phyloP scores from a whole-genome alignment of 1,140 invertebrate species.

The Hermetia illucens region DNA sequence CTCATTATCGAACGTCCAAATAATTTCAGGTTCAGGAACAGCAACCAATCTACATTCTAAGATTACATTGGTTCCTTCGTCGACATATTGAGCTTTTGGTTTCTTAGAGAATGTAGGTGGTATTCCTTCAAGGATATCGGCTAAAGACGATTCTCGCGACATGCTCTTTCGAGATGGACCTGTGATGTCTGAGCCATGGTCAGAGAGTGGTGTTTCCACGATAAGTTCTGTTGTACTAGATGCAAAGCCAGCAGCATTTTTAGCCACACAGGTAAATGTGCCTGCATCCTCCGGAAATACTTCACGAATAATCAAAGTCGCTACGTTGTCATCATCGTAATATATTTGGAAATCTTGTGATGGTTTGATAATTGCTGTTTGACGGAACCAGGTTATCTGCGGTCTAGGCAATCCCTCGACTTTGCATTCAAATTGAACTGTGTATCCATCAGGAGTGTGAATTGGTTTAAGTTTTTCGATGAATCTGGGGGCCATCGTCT shows the following conservation, averaged over 20 bases:
- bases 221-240: conserved; percentile 80
- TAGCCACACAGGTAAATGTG: conserved; percentile 90
- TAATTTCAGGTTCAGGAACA: conserved; percentile 78
- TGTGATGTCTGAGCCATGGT: conserved; percentile 75
- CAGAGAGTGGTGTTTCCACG: conserved; percentile 73
- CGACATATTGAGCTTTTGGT: conserved; percentile 67
- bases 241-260: conserved; percentile 86
- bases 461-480: conserved; percentile 72
- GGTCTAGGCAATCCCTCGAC: conserved; percentile 79
- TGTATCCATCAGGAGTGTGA: conserved; percentile 70
- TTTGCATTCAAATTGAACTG: conserved; percentile 79
- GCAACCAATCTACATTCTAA: conserved; percentile 75
- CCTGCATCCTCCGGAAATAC: conserved; percentile 96
- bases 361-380: conserved; percentile 81
- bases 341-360: conserved; percentile 85
- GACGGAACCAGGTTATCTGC: conserved; percentile 88
- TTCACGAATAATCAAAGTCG: conserved; percentile 84
- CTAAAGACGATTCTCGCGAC: conserved; percentile 77
- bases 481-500: conserved; percentile 67
- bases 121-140: conserved; percentile 82
- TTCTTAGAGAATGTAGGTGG: conserved; percentile 84
- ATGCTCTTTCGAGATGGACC: conserved; percentile 63
- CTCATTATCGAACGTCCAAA: conserved; percentile 65
- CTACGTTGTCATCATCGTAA: conserved; percentile 84
- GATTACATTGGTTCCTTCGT: conserved; percentile 64